Conservation (phyloP, 2,888 invertebrate species). For the Zelleria hepariella region DNA sequence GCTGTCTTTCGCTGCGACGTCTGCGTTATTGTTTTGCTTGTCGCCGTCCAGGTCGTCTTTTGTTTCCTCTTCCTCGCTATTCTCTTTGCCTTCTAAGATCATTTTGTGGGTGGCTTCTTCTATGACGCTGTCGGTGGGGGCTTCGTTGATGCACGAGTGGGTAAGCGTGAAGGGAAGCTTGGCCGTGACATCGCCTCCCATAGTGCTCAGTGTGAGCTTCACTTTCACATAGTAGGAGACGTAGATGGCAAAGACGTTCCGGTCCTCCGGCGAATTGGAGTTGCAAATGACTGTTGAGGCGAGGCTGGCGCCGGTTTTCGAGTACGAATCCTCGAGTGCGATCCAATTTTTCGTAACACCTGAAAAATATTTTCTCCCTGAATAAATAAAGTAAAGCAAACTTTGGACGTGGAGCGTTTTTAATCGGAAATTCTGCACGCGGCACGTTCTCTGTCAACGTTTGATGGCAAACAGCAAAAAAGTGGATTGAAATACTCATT, state of each 20-base stretch:
- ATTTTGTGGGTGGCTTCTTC: constrained; percentile 63
- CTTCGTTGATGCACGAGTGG: constrained; percentile 78
- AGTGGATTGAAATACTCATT: neutral
- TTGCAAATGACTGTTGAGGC: constrained; percentile 73
- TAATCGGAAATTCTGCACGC: neutral
- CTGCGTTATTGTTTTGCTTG: constrained; percentile 48
- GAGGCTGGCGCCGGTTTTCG: constrained; percentile 76
- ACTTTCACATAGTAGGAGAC: constrained; percentile 94
- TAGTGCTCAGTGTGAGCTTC: constrained; percentile 83
- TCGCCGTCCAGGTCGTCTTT: constrained; percentile 41
- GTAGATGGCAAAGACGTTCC: constrained; percentile 91
- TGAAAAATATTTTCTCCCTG: constrained; percentile 25
- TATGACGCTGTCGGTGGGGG: constrained; percentile 67
- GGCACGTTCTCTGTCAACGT: neutral
- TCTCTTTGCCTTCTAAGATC: constrained; percentile 60
- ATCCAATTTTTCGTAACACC: constrained; percentile 93
- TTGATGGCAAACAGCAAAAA: neutral
- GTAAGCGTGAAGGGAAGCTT: constrained; percentile 86
- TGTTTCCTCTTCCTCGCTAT: constrained; percentile 54
- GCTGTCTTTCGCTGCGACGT: constrained; percentile 19
- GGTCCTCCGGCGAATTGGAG: constrained; percentile 75
- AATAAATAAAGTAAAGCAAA: neutral
- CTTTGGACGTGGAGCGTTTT: neutral
- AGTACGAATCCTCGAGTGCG: constrained; percentile 88
- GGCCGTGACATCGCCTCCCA: constrained; percentile 84